These are phyloP conservation scores for Phacellophora camtschatica DNA, from an alignment of 30 jellyfish, hydroid and myxozoan species.

Conservation along the genomic window DNA sequence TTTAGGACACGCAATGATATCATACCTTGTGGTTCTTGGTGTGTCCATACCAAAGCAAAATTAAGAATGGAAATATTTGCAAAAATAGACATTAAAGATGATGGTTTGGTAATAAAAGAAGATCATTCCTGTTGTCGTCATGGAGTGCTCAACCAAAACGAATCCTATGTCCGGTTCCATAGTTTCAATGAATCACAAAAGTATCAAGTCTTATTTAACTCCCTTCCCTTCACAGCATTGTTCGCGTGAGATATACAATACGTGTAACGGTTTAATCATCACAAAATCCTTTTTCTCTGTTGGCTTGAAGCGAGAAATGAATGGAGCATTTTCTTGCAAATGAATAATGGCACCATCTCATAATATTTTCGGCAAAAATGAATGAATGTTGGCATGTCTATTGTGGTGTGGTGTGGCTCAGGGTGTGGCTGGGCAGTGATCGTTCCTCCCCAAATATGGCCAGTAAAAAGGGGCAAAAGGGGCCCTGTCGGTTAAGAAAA, in stretches of 20 bases:
- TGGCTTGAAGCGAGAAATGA: not conserved
- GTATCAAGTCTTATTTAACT: not conserved
- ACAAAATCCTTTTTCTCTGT: not conserved
- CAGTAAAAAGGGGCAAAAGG: no score
- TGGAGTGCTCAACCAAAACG: not conserved
- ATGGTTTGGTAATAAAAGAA: not conserved
- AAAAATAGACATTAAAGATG: no score
- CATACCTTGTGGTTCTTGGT: no score
- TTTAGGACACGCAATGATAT: not conserved
- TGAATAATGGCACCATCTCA: not conserved
- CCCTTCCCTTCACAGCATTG: not conserved
- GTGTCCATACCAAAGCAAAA: no score
- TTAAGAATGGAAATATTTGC: no score
- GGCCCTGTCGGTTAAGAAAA: no score
- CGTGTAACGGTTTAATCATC: not conserved
- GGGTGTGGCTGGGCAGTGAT: no score
- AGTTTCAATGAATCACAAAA: not conserved
- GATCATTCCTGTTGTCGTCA: not conserved
- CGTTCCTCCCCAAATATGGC: no score
- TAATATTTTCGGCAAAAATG: not conserved
- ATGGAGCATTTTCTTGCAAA: not conserved
- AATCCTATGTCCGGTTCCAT: not conserved
- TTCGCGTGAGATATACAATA: not conserved
- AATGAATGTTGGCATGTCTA: not conserved
- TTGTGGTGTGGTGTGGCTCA: not conserved